Evolutionary conservation across 2,797 vertebrate genomes (phyloP).

Genomic region (Pseudochirops corinnae): DNA sequence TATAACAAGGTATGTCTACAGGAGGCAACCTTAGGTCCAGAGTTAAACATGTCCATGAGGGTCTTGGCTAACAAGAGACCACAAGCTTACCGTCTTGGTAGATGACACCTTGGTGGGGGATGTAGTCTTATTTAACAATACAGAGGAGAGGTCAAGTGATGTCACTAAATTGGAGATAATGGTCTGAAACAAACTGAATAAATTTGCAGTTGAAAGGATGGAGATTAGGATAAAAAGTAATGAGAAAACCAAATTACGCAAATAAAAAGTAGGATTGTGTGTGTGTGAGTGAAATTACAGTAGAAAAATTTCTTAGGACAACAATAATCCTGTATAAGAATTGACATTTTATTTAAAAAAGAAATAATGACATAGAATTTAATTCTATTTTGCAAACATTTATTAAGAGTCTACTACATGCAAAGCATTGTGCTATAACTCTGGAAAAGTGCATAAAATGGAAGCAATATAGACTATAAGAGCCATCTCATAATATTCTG

Average conservation of each 20-base stretch:
- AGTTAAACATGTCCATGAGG: neutral
- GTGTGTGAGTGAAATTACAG: neutral
- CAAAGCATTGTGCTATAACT: neutral
- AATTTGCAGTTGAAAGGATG: constrained; percentile 3
- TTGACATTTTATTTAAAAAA: constrained; percentile 14
- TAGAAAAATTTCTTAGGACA: neutral
- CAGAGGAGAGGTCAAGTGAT: neutral
- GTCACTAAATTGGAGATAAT: neutral
- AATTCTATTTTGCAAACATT: neutral
- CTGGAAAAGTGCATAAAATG: neutral
- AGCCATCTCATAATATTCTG: neutral
- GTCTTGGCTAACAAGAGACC: constrained; percentile 9
- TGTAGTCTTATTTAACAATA: neutral
- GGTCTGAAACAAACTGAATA: neutral
- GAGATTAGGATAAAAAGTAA: neutral
- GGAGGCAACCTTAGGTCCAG: neutral
- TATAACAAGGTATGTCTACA: neutral
- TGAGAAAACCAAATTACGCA: neutral
- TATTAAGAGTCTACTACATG: neutral
- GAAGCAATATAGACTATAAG: neutral
- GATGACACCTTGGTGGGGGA: neutral
- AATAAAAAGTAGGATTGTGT: neutral
- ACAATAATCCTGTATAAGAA: neutral
- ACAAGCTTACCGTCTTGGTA: neutral
- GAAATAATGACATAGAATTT: neutral